phyloP scores from a whole-genome alignment of 1,140 invertebrate species.

The Diabrotica virgifera region DNA sequence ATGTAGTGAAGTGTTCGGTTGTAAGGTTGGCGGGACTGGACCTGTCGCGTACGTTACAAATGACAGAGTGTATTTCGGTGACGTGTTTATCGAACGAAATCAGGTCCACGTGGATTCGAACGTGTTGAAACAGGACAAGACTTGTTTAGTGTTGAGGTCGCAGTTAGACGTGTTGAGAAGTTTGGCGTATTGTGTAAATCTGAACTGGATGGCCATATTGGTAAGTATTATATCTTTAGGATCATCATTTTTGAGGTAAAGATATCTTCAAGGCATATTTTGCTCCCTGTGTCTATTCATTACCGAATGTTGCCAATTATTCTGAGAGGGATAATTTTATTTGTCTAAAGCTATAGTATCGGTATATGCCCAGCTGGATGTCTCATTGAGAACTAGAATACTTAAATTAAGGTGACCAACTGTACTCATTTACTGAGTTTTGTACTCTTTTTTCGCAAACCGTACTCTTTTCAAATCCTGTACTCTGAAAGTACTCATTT shows the following conservation, averaged over 20 bases:
- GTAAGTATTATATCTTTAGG: constrained; percentile 59
- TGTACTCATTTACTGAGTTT: no score
- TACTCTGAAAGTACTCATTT: no score
- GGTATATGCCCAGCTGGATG: no score
- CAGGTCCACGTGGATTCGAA: constrained; percentile 47
- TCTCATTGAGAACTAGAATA: no score
- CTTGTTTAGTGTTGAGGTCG: constrained; percentile 62
- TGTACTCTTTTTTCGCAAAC: no score
- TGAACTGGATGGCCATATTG: constrained; percentile 90
- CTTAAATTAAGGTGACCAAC: no score
- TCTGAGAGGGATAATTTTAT: no score
- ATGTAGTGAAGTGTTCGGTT: constrained; percentile 59
- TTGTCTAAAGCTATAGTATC: no score
- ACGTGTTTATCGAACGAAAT: constrained; percentile 53
- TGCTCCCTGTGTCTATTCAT: no score
- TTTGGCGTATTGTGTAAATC: constrained; percentile 77
- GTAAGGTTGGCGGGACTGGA: constrained; percentile 51
- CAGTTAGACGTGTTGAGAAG: constrained; percentile 68
- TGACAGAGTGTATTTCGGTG: constrained; percentile 57
- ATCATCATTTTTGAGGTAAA: background rate
- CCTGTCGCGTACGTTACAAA: constrained; percentile 54
- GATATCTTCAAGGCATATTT: background rate
- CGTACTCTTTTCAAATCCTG: no score
- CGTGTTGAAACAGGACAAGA: constrained; percentile 48
- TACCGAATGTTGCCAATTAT: no score